These are phyloP conservation scores for Cyclophora albipunctata DNA, from an alignment of 2,888 invertebrate genomes.

Conservation along the genomic window DNA sequence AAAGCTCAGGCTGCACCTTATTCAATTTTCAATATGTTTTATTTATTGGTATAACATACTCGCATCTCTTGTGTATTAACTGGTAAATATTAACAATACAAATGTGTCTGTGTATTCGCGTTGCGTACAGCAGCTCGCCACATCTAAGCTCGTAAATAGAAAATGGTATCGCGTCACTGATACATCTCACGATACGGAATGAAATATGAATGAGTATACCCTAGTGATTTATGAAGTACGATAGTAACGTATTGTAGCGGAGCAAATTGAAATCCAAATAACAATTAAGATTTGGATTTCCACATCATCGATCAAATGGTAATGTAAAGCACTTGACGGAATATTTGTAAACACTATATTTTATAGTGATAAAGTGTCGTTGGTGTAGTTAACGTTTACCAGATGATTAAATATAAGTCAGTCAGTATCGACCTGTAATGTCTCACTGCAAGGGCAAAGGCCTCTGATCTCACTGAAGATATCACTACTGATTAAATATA, in stretches of 20 bases:
- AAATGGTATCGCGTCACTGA: conserved; percentile 52
- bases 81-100: too few species aligned
- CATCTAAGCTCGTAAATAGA: conserved; percentile 56
- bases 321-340: not conserved
- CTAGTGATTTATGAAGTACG: conserved; percentile 55
- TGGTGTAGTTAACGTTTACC: conserved; percentile 1
- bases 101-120: too few species aligned
- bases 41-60: too few species aligned
- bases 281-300: conserved; percentile 36
- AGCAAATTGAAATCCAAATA: conserved; percentile 35
- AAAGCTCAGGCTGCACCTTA: too few species aligned
- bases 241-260: conserved; percentile 42
- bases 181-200: conserved; percentile 59
- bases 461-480: too few species aligned
- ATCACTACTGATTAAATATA: not conserved
- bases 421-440: not conserved
- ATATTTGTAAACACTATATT: conserved; percentile 1
- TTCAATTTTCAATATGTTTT: too few species aligned
- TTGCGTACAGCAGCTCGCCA: conserved; percentile 19
- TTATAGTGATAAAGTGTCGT: not conserved
- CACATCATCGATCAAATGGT: conserved; percentile 18
- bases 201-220: conserved; percentile 58
- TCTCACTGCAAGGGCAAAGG: too few species aligned
- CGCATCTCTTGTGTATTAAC: too few species aligned
- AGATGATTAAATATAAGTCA: not conserved